These are phyloP conservation scores for Phenacoccus solenopsis DNA, from an alignment of 1,140 invertebrate genomes.

Conservation along the genomic window DNA sequence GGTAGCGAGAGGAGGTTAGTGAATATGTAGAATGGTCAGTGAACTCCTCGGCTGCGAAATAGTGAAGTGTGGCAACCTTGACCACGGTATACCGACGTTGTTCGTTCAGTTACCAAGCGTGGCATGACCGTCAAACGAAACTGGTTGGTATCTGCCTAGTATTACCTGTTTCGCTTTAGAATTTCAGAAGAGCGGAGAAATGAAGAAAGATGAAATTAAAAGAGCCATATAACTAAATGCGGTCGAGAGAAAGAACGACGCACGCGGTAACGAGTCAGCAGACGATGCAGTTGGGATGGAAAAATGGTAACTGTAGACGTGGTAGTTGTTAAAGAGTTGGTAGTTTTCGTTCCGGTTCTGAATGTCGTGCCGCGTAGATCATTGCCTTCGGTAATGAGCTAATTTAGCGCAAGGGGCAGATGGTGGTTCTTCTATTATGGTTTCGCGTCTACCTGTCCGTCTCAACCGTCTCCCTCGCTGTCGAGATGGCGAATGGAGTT, in stretches of 20 bases:
- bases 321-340: not conserved
- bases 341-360: constrained; percentile 14
- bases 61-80: constrained; percentile 15
- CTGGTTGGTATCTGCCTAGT: constrained; percentile 6
- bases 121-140: constrained; percentile 9
- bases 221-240: not conserved
- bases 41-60: constrained; percentile 12
- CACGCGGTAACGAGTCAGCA: not conserved
- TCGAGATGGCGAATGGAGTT: no score
- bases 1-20: not conserved
- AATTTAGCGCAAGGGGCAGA: constrained; percentile 7
- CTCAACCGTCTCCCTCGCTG: not conserved
- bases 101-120: constrained; percentile 6
- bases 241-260: not conserved
- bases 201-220: constrained; percentile 5
- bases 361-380: constrained; percentile 5
- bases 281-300: not conserved
- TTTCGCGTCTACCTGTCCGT: not conserved
- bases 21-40: constrained; percentile 16
- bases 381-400: constrained; percentile 10
- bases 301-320: constrained; percentile 1
- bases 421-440: not conserved
- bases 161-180: constrained; percentile 11
- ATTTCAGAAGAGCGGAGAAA: constrained; percentile 9
- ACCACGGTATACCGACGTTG: constrained; percentile 8